Evolutionary conservation across 2,888 invertebrate genomes (phyloP).

Genomic region (Ornithoptera alexandrae): DNA sequence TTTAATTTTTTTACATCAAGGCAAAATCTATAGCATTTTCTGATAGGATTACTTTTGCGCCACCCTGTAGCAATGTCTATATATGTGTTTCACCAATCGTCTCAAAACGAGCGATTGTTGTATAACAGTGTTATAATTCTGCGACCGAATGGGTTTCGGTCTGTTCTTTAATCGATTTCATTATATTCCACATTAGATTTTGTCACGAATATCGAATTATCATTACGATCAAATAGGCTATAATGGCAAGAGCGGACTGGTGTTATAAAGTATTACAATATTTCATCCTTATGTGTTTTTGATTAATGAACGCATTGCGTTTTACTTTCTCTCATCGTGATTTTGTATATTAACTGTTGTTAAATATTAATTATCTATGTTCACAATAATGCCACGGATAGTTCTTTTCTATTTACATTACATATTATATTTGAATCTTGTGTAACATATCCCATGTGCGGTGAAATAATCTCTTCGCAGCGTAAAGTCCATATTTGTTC

Average conservation of each 20-base stretch:
- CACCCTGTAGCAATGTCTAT: too few relatives aligned
- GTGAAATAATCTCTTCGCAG: conserved; percentile 26
- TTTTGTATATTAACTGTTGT: conserved; percentile 10
- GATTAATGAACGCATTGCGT: conserved; percentile 51
- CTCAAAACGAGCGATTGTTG: conserved; percentile 22
- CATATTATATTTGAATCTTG: conserved; percentile 12
- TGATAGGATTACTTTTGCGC: too few relatives aligned
- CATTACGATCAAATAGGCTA: conserved; percentile 20
- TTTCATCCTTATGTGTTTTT: conserved; percentile 36
- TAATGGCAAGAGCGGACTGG: conserved; percentile 34
- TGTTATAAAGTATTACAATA: conserved; percentile 41
- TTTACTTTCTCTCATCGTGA: conserved; percentile 65
- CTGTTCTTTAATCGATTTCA: conserved; percentile 21
- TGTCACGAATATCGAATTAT: conserved; percentile 29
- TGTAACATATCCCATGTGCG: conserved; percentile 23
- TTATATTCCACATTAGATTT: conserved; percentile 25
- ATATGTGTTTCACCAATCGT: conserved; percentile 8
- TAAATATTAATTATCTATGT: conserved; percentile 10
- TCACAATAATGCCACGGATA: background rate
- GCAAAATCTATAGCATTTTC: too few relatives aligned
- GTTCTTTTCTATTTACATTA: background rate
- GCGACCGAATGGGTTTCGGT: conserved; percentile 14
- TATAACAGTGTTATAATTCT: conserved; percentile 8
- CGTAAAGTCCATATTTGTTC: conserved; percentile 32
- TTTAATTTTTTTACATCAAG: too few relatives aligned